Conservation (phyloP, 2,888 invertebrate genomes). For the Synanthedon formicaeformis region DNA sequence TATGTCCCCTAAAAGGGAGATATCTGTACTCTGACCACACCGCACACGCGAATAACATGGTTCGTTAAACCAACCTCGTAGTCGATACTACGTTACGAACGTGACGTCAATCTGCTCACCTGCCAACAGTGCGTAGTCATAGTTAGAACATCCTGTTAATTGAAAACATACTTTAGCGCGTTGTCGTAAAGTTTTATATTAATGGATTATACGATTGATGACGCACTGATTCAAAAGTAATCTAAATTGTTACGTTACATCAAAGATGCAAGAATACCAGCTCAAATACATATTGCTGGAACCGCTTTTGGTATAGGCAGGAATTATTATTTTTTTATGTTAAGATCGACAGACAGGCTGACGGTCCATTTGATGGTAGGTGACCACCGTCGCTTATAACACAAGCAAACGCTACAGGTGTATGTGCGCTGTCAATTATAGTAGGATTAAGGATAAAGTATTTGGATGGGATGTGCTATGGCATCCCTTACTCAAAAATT, state of each 20-base stretch:
- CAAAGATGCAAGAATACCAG: not conserved
- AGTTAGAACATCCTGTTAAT: not conserved
- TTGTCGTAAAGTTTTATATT: not conserved
- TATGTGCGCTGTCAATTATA: too few species aligned
- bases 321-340: too few species aligned
- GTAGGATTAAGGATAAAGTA: too few species aligned
- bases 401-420: too few species aligned
- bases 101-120: slow-evolving; percentile 17
- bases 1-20: too few species aligned
- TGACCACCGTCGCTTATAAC: too few species aligned
- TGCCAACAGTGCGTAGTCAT: slow-evolving; percentile 10
- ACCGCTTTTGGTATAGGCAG: too few species aligned
- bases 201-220: not conserved
- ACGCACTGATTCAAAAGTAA: not conserved
- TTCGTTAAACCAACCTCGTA: not conserved
- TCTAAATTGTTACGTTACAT: not conserved
- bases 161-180: not conserved
- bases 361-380: too few species aligned
- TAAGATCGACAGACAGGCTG: too few species aligned
- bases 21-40: not conserved
- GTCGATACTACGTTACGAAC: not conserved
- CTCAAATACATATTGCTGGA: too few species aligned
- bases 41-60: not conserved
- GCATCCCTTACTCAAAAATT: too few species aligned
- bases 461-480: too few species aligned